Evolutionary conservation across 2,113 vertebrate species (phyloP).

Genomic region (Coptodon rendalli): DNA sequence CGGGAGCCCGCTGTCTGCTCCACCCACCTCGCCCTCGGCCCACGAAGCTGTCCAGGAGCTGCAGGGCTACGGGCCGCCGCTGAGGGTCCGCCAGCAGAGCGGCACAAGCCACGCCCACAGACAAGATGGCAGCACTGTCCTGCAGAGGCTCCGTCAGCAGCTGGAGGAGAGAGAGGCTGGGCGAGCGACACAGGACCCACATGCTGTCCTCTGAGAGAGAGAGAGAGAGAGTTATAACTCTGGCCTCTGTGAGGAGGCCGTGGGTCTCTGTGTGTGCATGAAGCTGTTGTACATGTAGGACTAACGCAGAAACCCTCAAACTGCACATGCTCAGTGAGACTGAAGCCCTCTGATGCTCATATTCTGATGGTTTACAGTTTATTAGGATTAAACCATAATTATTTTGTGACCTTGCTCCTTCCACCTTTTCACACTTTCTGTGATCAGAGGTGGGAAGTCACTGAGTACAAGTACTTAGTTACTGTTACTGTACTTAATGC

Average conservation of each 20-base stretch:
- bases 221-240: background rate
- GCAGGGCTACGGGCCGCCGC: background rate
- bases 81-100: slow-evolving; percentile 6
- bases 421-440: background rate
- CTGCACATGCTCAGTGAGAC: background rate
- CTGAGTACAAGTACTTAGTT: background rate
- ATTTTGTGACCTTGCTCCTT: background rate
- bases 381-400: background rate
- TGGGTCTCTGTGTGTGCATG: background rate
- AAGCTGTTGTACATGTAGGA: too few relatives aligned
- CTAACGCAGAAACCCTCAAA: background rate
- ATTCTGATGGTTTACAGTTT: background rate
- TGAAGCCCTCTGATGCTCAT: background rate
- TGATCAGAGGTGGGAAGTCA: background rate
- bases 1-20: fast-evolving
- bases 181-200: slow-evolving; percentile 7
- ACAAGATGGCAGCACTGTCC: background rate
- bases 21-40: slow-evolving; percentile 11
- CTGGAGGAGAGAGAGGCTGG: slow-evolving; percentile 25
- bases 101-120: slow-evolving; percentile 2
- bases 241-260: background rate
- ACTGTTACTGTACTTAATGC: background rate
- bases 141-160: background rate
- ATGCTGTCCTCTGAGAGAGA: slow-evolving; percentile 32
- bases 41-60: slow-evolving; percentile 24